Evolutionary conservation across 2,113 vertebrate genomes (phyloP).

Genomic region (Prionailurus bengalensis): DNA sequence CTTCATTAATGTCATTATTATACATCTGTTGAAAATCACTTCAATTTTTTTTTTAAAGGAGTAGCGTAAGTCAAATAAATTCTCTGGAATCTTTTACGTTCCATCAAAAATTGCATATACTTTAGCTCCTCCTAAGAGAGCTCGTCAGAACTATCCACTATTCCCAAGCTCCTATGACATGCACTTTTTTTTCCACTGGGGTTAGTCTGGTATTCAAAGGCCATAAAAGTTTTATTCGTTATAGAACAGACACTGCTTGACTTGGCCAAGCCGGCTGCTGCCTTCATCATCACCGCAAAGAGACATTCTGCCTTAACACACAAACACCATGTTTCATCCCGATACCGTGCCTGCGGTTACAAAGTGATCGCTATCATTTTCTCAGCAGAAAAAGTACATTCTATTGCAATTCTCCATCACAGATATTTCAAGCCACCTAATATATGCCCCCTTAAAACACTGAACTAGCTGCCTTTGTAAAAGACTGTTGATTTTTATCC

Average conservation of each 20-base stretch:
- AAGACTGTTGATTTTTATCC: constrained; percentile 22
- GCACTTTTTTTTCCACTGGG: not conserved
- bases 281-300: not conserved
- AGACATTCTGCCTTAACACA: not conserved
- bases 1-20: not conserved
- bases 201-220: not conserved
- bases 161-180: not conserved
- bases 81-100: not conserved
- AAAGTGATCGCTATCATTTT: not conserved
- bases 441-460: not conserved
- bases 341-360: not conserved
- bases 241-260: not conserved
- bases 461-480: not conserved
- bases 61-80: not conserved
- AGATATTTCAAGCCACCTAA: not conserved
- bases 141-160: not conserved
- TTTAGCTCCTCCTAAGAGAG: not conserved
- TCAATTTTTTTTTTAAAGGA: not conserved
- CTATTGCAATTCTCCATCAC: not conserved
- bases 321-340: not conserved
- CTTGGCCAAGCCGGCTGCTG: not conserved
- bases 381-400: not conserved
- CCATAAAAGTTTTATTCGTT: not conserved
- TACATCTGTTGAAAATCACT: not conserved
- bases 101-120: not conserved